Conservation (phyloP, 2,113 vertebrate genomes). For the Morone saxatilis region DNA sequence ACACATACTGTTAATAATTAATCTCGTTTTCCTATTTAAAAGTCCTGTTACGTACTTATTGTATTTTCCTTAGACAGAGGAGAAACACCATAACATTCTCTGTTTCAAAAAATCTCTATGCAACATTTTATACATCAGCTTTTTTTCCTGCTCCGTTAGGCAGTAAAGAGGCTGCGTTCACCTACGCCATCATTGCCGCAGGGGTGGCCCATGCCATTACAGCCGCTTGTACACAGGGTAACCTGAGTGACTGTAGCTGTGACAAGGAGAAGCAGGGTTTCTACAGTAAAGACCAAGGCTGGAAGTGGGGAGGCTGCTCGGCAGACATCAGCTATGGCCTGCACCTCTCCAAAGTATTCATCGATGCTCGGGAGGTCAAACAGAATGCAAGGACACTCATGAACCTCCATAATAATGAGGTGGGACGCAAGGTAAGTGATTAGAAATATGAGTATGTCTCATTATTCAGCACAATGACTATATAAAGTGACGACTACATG, state of each 20-base stretch:
- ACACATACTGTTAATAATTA: conserved; percentile 71
- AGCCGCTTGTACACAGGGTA: conserved; percentile 95
- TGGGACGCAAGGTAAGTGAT: conserved; percentile 93
- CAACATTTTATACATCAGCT: conserved; percentile 40
- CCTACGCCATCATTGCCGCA: conserved; percentile 95
- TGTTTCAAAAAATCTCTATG: conserved; percentile 10
- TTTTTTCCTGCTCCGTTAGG: conserved; percentile 76
- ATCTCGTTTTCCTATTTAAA: conserved; percentile 42
- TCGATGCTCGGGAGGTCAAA: conserved; percentile 97
- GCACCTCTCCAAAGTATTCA: conserved; percentile 96
- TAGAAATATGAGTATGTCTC: neutral
- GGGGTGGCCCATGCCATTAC: conserved; percentile 97
- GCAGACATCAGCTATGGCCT: conserved; percentile 97
- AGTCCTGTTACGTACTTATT: neutral
- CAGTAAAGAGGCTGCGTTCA: conserved; percentile 96
- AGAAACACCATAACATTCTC: conserved; percentile 1
- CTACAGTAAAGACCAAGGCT: conserved; percentile 94
- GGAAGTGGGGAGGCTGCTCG: conserved; percentile 99
- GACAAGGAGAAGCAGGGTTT: conserved; percentile 98
- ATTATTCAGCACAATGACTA: neutral
- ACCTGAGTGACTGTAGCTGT: conserved; percentile 97
- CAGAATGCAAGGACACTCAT: conserved; percentile 96
- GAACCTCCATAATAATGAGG: conserved; percentile 99
- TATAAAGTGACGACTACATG: neutral
- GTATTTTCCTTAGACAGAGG: conserved; percentile 15